Evolutionary conservation across 2,113 vertebrate genomes (phyloP).

Genomic region (Pan troglodytes): NHGRI_mPanTro3-v2.1_pri NC_072409.2:32371001-32371500

Average conservation of each 20-base stretch:
- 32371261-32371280: slow-evolving; percentile 38
- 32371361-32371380: background rate
- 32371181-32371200: background rate
- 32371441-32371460: background rate
- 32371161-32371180: background rate
- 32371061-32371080: background rate
- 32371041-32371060: slow-evolving; percentile 22
- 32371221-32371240: background rate
- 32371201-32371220: background rate
- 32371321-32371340: slow-evolving; percentile 42
- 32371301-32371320: slow-evolving; percentile 37
- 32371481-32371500: slow-evolving; percentile 8
- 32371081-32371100: background rate
- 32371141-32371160: background rate
- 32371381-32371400: background rate
- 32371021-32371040: background rate
- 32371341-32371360: slow-evolving; percentile 56
- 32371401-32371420: slow-evolving; percentile 36
- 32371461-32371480: background rate
- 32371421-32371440: background rate
- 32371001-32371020: background rate
- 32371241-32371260: slow-evolving; percentile 13
- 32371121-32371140: background rate
- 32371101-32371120: background rate
- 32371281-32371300: slow-evolving; percentile 56